Conservation (phyloP, 2,797 vertebrate species). For the Thamnophis elegans region DNA sequence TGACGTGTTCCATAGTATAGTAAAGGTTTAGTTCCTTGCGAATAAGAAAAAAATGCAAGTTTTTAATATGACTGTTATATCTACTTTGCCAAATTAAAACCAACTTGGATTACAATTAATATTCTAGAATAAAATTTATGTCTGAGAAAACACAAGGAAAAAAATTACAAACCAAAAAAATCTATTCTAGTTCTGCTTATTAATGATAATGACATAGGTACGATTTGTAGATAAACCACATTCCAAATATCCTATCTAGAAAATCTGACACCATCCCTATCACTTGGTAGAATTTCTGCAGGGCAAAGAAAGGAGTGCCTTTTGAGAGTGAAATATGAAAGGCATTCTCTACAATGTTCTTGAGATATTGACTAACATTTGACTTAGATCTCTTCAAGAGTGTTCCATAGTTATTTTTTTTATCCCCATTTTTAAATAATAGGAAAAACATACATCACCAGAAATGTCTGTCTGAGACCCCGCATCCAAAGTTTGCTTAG, state of each 20-base stretch:
- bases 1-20: background rate
- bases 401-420: background rate
- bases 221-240: background rate
- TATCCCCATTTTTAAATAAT: conserved; percentile 16
- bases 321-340: background rate
- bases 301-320: background rate
- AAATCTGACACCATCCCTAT: background rate
- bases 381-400: background rate
- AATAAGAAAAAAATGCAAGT: background rate
- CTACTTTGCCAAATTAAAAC: background rate
- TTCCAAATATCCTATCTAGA: background rate
- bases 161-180: background rate
- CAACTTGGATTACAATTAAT: background rate
- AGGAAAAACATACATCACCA: conserved; percentile 75
- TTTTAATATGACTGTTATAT: background rate
- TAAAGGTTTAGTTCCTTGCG: background rate
- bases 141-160: background rate
- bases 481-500: conserved; percentile 77
- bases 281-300: background rate
- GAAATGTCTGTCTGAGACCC: conserved; percentile 83
- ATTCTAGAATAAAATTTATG: background rate
- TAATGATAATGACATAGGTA: background rate
- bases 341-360: background rate
- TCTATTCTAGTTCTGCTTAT: background rate
- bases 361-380: background rate